phyloP scores from a whole-genome alignment of 37 sponge, comb jelly and placozoan genomes.

The Crambe crambe region DNA sequence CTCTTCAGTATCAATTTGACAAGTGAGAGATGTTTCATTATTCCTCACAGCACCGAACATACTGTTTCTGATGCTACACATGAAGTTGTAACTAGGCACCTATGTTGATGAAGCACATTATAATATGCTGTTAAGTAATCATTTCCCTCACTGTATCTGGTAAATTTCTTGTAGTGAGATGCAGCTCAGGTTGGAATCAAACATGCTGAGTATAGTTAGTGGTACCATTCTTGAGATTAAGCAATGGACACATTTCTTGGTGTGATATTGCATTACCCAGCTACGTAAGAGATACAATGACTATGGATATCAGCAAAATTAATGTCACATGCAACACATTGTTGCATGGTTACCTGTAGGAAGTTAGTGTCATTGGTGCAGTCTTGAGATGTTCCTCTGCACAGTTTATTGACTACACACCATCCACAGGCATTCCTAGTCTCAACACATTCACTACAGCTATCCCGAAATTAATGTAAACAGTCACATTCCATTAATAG shows the following conservation, averaged over 20 bases:
- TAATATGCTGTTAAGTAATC: background rate
- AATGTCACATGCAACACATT: background rate
- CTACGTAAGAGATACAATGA: too few species aligned
- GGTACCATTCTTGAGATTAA: background rate
- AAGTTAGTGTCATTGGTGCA: background rate
- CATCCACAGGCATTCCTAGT: slow-evolving; percentile 53
- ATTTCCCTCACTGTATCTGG: slow-evolving; percentile 1
- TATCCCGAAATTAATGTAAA: background rate
- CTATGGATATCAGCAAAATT: background rate
- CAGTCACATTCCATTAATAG: background rate
- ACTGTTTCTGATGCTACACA: background rate
- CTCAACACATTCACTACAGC: slow-evolving; percentile 51
- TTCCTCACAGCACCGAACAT: background rate
- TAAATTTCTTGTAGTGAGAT: slow-evolving; percentile 38
- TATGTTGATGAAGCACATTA: too few species aligned
- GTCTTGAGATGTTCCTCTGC: slow-evolving; percentile 28
- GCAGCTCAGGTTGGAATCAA: slow-evolving; percentile 3
- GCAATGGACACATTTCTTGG: slow-evolving; percentile 44
- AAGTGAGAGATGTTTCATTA: slow-evolving; percentile 18
- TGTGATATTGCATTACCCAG: background rate
- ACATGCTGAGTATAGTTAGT: slow-evolving; percentile 42
- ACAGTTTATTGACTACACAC: slow-evolving; percentile 41
- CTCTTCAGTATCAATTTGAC: background rate
- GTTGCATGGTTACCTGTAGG: background rate
- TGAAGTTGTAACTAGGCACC: background rate